Evolutionary conservation across 2,113 vertebrate species (phyloP).

Genomic region (Haplochromis vanheusdeni): DNA sequence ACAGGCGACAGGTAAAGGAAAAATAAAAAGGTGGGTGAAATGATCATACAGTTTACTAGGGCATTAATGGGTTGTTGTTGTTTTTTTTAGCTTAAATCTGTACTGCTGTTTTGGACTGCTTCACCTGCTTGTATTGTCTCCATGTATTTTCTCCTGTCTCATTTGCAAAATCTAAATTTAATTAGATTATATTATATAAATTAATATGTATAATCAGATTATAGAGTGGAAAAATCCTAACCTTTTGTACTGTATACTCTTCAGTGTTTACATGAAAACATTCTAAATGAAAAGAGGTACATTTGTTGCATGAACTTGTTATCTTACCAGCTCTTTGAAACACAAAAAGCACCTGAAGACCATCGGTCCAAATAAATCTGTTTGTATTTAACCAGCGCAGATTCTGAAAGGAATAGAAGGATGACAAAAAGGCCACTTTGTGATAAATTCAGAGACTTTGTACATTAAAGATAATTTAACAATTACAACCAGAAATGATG

Average conservation of each 20-base stretch:
- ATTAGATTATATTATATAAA: not conserved
- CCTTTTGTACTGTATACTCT: not conserved
- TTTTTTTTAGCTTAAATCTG: not conserved
- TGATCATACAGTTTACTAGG: not conserved
- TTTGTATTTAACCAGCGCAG: constrained; percentile 78
- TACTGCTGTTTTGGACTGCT: not conserved
- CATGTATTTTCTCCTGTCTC: not conserved
- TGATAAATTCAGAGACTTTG: not conserved
- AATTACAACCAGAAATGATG: not conserved
- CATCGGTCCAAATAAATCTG: constrained; percentile 83
- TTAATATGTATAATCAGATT: not conserved
- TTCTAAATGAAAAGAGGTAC: not conserved
- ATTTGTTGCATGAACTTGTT: not conserved
- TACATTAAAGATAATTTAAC: not conserved
- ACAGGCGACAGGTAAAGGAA: not conserved
- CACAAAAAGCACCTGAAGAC: constrained; percentile 84
- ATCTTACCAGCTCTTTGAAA: constrained; percentile 85
- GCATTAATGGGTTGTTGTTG: not conserved
- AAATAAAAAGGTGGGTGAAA: not conserved
- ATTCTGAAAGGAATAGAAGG: constrained; percentile 69
- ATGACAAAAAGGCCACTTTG: not conserved
- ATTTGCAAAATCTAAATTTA: not conserved
- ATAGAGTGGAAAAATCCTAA: not conserved
- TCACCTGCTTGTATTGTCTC: not conserved
- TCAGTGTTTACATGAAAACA: not conserved